Conservation (phyloP, 2,113 vertebrate species). For the Chionomys nivalis region DNA sequence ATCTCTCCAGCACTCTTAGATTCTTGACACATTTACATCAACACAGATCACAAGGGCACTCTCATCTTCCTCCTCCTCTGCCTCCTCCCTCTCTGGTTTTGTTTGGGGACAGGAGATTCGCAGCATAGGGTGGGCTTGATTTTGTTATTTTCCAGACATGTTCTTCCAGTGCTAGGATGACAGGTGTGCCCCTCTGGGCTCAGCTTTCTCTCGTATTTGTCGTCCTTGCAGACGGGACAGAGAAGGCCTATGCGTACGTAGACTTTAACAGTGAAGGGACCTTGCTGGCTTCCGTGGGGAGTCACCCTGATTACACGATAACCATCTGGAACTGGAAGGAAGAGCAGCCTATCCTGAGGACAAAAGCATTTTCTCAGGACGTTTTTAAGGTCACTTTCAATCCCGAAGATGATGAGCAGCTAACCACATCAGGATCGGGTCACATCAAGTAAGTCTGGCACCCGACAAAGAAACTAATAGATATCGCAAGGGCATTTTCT, state of each 20-base stretch:
- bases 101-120: background rate
- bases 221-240: slow-evolving; percentile 90
- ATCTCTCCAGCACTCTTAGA: background rate
- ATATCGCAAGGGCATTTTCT: background rate
- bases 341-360: slow-evolving; percentile 90
- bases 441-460: slow-evolving; percentile 92
- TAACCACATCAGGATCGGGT: slow-evolving; percentile 92
- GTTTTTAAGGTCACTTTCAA: slow-evolving; percentile 94
- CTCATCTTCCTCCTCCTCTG: background rate
- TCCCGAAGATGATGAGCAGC: slow-evolving; percentile 89
- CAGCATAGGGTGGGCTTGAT: background rate
- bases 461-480: background rate
- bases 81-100: too few species aligned
- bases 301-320: slow-evolving; percentile 91
- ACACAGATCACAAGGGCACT: background rate
- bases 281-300: slow-evolving; percentile 92
- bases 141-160: background rate
- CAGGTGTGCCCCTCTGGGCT: too few species aligned
- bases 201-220: background rate
- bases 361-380: slow-evolving; percentile 94
- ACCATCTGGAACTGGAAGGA: slow-evolving; percentile 96
- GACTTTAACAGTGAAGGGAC: slow-evolving; percentile 90
- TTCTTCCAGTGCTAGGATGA: background rate
- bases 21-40: slow-evolving; percentile 9
- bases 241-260: slow-evolving; percentile 87